phyloP scores from a whole-genome alignment of 2,113 vertebrate genomes.

The Hassar affinis region DNA sequence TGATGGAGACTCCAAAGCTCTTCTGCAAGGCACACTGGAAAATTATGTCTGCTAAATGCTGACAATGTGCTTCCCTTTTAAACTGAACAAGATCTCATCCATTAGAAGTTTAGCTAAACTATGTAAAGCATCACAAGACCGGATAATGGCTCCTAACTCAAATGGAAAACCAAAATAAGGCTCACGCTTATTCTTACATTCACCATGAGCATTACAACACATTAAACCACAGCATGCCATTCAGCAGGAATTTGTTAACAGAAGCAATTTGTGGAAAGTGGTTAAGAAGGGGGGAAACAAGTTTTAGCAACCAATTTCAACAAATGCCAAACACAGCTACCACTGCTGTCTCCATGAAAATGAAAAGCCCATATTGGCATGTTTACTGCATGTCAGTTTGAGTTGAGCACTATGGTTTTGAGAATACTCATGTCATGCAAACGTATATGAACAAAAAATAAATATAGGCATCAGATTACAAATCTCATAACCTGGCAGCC shows the following conservation, averaged over 20 bases:
- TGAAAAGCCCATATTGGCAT: background rate
- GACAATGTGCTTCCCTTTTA: background rate
- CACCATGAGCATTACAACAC: background rate
- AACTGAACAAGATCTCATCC: background rate
- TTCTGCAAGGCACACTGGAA: background rate
- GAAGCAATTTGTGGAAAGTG: background rate
- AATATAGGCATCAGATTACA: constrained; percentile 28
- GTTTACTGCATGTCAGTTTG: constrained; percentile 30
- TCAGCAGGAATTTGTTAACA: background rate
- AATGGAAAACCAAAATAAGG: background rate
- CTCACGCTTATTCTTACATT: background rate
- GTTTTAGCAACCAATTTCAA: constrained; percentile 28
- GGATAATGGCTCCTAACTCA: background rate
- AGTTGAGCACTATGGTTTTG: constrained; percentile 10
- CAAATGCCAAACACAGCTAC: constrained; percentile 18
- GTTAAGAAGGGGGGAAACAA: background rate
- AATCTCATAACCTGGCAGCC: constrained; percentile 6
- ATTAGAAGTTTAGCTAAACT: background rate
- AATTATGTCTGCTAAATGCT: background rate
- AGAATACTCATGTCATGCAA: constrained; percentile 23
- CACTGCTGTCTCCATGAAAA: background rate
- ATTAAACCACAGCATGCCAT: background rate
- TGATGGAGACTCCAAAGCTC: background rate
- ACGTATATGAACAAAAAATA: constrained; percentile 18
- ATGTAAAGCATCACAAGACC: background rate